Conservation (phyloP, 2,888 invertebrate genomes). For the Ceriagrion tenellum region DNA sequence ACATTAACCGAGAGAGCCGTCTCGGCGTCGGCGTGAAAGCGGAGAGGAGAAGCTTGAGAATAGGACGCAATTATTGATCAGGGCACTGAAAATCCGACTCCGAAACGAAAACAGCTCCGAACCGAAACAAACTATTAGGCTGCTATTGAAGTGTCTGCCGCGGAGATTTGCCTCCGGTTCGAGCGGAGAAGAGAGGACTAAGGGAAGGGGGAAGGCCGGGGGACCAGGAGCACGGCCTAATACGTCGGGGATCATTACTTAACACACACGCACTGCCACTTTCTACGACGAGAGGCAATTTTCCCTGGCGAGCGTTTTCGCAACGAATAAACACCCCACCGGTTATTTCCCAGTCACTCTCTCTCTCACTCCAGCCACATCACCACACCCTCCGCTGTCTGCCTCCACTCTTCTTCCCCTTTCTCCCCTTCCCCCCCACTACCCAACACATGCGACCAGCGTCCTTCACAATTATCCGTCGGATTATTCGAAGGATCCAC, state of each 20-base stretch:
- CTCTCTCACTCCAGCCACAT: not conserved
- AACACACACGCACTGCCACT: conserved; percentile 55
- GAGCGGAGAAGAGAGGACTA: not conserved
- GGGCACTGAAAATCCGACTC: conserved; percentile 46
- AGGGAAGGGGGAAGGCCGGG: not conserved
- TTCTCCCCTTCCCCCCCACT: no score
- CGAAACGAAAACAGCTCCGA: conserved; percentile 27
- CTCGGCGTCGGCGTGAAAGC: not conserved
- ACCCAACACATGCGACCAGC: not conserved
- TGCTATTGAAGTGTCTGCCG: conserved; percentile 4
- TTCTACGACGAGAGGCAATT: conserved; percentile 64
- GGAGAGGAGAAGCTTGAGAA: not conserved
- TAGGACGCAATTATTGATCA: conserved; percentile 51
- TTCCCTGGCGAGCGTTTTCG: conserved; percentile 54
- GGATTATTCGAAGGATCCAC: not conserved
- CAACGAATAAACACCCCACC: conserved; percentile 39
- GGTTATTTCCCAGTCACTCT: conserved; percentile 45
- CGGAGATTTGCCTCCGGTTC: not conserved
- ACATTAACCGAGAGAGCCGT: not conserved
- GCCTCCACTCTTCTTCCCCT: no score
- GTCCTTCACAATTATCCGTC: conserved; percentile 40
- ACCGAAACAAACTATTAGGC: conserved; percentile 51
- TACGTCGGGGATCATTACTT: conserved; percentile 60
- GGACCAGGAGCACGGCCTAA: conserved; percentile 42
- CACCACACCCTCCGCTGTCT: conserved; percentile 1